Evolutionary conservation across 2,113 vertebrate genomes (phyloP).

Genomic region (Callipepla californica): DNA sequence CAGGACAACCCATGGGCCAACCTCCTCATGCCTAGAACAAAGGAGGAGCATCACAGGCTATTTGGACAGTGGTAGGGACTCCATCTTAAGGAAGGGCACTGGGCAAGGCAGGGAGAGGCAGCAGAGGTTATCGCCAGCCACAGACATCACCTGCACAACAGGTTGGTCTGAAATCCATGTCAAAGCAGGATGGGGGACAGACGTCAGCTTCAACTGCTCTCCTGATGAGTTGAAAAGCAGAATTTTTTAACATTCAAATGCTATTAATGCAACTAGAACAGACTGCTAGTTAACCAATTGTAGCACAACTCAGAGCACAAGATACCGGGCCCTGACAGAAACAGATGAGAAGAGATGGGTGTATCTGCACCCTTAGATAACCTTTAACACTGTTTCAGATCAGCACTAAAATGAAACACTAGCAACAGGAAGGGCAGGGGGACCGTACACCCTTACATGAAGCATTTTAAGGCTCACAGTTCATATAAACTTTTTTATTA

Average conservation of each 20-base stretch:
- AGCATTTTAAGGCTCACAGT: neutral
- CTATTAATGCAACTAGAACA: neutral
- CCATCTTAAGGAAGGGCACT: too few relatives aligned
- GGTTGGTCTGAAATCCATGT: neutral
- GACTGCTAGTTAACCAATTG: neutral
- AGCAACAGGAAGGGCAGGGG: neutral
- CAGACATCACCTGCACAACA: neutral
- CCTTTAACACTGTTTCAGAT: neutral
- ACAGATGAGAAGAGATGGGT: neutral
- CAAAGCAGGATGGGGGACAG: neutral
- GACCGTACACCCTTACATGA: neutral
- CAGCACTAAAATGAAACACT: neutral
- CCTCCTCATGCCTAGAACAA: neutral
- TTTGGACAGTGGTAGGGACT: accelerated
- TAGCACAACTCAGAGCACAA: neutral
- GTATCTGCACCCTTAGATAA: neutral
- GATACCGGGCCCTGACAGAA: neutral
- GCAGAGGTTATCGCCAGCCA: neutral
- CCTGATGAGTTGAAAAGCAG: neutral
- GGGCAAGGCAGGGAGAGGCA: neutral
- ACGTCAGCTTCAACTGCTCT: neutral
- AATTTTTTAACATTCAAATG: neutral
- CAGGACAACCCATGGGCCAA: neutral
- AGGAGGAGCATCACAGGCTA: neutral
- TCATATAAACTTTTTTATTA: neutral